Evolutionary conservation across 2,797 vertebrate species (phyloP).

Genomic region (Thalassophryne amazonica): DNA sequence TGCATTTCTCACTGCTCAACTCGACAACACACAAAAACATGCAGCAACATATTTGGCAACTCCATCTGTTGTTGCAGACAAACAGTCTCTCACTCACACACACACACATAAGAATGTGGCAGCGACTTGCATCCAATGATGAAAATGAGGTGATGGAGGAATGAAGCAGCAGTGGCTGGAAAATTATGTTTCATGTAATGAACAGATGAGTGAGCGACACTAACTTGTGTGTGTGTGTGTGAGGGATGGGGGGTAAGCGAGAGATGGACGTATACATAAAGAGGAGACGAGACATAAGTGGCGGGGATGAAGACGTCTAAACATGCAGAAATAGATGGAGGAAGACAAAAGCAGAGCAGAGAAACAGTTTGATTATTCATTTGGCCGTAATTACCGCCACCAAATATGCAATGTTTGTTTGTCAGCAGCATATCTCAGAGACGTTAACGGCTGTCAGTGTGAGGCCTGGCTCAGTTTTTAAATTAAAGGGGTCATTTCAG

Average conservation of each 20-base stretch:
- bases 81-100: constrained; percentile 13
- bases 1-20: constrained; percentile 36
- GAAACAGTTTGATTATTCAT: too few relatives aligned
- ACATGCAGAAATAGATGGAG: constrained; percentile 37
- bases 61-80: constrained; percentile 52
- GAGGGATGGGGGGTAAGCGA: background rate
- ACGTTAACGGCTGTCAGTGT: too few relatives aligned
- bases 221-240: constrained; percentile 16
- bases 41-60: constrained; percentile 40
- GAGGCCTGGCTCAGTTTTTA: too few relatives aligned
- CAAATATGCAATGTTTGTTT: too few relatives aligned
- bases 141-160: constrained; percentile 55
- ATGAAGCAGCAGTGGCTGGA: constrained; percentile 39
- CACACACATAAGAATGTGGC: constrained; percentile 41
- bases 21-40: constrained; percentile 7
- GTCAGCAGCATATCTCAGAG: too few relatives aligned
- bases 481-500: too few relatives aligned
- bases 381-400: too few relatives aligned
- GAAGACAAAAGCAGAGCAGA: constrained; percentile 13
- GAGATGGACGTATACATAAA: constrained; percentile 23
- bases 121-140: constrained; percentile 51
- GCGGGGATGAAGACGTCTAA: constrained; percentile 23
- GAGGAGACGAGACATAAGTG: constrained; percentile 15
- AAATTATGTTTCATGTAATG: constrained; percentile 61
- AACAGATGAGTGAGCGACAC: constrained; percentile 48